These are phyloP conservation scores for Cnemophilus loriae DNA, from an alignment of 2,113 vertebrate species.

Conservation along the genomic window DNA sequence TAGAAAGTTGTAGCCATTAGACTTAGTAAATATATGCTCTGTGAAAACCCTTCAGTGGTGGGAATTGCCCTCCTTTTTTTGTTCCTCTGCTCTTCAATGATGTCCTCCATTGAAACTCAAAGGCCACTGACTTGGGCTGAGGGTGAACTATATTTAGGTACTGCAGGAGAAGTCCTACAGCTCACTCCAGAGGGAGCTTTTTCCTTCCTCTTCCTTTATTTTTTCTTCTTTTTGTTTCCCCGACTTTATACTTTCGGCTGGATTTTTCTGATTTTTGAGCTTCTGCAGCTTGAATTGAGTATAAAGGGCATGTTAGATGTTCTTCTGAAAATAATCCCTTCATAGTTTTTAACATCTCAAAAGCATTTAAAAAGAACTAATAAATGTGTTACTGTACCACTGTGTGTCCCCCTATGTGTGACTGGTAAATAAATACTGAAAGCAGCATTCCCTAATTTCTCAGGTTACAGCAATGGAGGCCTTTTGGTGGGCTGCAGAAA, in stretches of 20 bases:
- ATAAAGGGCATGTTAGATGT: neutral
- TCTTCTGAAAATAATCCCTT: neutral
- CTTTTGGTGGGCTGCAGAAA: neutral
- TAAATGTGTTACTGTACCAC: neutral
- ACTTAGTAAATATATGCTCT: neutral
- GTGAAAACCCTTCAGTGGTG: neutral
- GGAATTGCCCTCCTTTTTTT: neutral
- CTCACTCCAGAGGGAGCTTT: neutral
- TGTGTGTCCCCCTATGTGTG: neutral
- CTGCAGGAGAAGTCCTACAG: neutral
- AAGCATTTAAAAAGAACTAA: neutral
- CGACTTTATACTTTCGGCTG: neutral
- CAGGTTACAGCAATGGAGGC: neutral
- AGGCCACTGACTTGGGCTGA: neutral
- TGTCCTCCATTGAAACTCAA: neutral
- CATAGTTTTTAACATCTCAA: neutral
- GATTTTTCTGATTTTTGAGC: neutral
- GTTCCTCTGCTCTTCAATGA: neutral
- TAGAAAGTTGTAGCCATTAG: neutral
- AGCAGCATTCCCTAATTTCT: neutral
- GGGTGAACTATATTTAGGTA: neutral
- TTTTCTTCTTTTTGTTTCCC: rapidly evolving
- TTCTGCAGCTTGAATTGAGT: neutral
- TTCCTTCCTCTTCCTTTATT: neutral
- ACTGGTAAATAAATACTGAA: neutral